phyloP scores from a whole-genome alignment of 2,797 vertebrate species.

The Pseudochaenichthys georgianus region DNA sequence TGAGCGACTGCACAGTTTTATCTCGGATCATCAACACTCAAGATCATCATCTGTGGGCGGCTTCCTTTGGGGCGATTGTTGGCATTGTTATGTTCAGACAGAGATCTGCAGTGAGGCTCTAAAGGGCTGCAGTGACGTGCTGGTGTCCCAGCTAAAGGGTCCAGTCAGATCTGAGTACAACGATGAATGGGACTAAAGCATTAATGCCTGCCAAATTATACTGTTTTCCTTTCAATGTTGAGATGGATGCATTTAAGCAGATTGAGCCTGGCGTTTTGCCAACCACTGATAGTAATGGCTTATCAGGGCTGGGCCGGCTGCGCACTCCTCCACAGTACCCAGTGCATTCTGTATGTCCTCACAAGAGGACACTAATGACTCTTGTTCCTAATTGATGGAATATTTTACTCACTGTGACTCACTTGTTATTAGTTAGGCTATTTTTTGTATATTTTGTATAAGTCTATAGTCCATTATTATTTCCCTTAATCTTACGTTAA shows the following conservation, averaged over 20 bases:
- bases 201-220: slow-evolving; percentile 27
- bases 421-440: slow-evolving; percentile 14
- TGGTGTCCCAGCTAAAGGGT: slow-evolving; percentile 50
- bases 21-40: slow-evolving; percentile 77
- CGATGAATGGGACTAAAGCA: slow-evolving; percentile 34
- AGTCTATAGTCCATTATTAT: too few relatives aligned
- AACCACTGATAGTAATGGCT: slow-evolving; percentile 49
- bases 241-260: slow-evolving; percentile 54
- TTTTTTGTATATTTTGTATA: not conserved
- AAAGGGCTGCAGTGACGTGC: slow-evolving; percentile 20
- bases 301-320: slow-evolving; percentile 65
- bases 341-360: slow-evolving; percentile 40
- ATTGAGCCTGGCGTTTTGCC: slow-evolving; percentile 50
- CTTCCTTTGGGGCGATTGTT: slow-evolving; percentile 61
- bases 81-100: slow-evolving; percentile 47
- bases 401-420: slow-evolving; percentile 43
- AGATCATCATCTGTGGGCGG: slow-evolving; percentile 77
- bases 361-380: slow-evolving; percentile 34
- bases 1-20: slow-evolving; percentile 69
- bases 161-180: slow-evolving; percentile 38
- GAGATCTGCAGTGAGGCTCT: slow-evolving; percentile 39
- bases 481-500: too few relatives aligned
- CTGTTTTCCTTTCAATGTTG: slow-evolving; percentile 38
- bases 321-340: slow-evolving; percentile 45
- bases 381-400: slow-evolving; percentile 44